Evolutionary conservation across 2,797 vertebrate genomes (phyloP), one percentile per base, ranked within the genome.

Genomic region (Hippocampus kuda): DNA sequence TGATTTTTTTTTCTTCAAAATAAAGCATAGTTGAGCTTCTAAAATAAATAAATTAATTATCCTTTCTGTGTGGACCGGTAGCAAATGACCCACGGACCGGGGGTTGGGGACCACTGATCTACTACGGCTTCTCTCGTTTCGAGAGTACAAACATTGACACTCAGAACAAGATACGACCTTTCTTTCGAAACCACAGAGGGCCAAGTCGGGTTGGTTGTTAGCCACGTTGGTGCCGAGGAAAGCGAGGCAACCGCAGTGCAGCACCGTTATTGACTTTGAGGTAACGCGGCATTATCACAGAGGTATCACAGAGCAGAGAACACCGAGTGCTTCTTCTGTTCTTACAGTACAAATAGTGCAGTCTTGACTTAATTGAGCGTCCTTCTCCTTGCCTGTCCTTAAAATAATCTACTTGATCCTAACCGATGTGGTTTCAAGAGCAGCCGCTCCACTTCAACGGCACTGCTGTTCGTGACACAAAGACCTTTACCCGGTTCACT

Each of bases 401-500:
- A 66, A 66, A 66, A 66, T 66, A 66, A 49, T 51, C 18, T 51
- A 66, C 65, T 66, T 53, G 46, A 66, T n/a, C 27, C 26, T 16
- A 34, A 53, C 26, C 27, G 26, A 53, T 38, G 46, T n/a, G 48
- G 48, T 66, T 51, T 66, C 65, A 53, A 66, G 26, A 66, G 65
- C 27, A 66, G 26, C 65, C 30, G n/a, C 11, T 66, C 65, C 48
- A 51, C 46, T 51, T 20, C 9, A 53, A 26, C 63, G 26, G 3
- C 15, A 53, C 46, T 22, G 65, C 65, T 66, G 65, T 66, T 10
- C 13, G 20, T 53, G 49, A 53, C 65, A 66, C 48, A 48, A 53
- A n/a, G 49, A 51, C 20, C 12, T 30, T 22, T 49, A 13, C 44
- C 27, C 13, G 11, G 22, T 15, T 64, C 5, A 44, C 62, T 64